Conservation (phyloP, 1,140 invertebrate genomes). For the Drosophila teissieri region DNA sequence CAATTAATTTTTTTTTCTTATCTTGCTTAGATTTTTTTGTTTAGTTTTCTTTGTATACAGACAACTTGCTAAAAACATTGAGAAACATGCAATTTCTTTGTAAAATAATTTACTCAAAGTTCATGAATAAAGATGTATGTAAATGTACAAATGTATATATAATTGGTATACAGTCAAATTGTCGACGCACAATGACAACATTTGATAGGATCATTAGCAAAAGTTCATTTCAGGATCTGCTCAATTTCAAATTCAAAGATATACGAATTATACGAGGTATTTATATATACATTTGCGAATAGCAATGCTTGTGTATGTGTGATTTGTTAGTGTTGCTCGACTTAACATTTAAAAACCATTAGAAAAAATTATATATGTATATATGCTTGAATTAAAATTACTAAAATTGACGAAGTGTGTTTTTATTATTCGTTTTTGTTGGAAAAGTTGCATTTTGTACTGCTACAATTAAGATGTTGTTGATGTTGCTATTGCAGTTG, state of each 20-base stretch:
- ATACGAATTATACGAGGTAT: conserved; percentile 26
- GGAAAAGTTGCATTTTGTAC: conserved; percentile 45
- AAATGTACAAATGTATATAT: conserved; percentile 53
- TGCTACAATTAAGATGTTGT: conserved; percentile 51
- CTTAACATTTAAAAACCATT: conserved; percentile 76
- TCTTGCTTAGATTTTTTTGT: conserved; percentile 35
- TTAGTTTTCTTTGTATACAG: conserved; percentile 44
- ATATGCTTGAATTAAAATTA: conserved; percentile 77
- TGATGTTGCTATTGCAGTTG: conserved; percentile 55
- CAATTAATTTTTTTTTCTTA: conserved; percentile 44
- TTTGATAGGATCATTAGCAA: conserved; percentile 25
- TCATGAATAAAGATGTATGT: conserved; percentile 53
- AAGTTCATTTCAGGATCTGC: conserved; percentile 15
- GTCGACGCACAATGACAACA: conserved; percentile 30
- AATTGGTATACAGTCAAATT: conserved; percentile 33
- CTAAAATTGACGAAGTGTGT: conserved; percentile 85
- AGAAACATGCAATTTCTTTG: conserved; percentile 82
- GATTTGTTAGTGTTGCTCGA: conserved; percentile 49
- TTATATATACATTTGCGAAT: conserved; percentile 48
- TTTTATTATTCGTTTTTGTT: conserved; percentile 55
- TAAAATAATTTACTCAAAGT: conserved; percentile 76
- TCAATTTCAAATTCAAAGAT: conserved; percentile 27
- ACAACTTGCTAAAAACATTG: conserved; percentile 84
- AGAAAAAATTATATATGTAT: conserved; percentile 67
- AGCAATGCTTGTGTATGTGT: conserved; percentile 43